Evolutionary conservation across 2,797 vertebrate genomes (phyloP).

Genomic region (Dryobates pubescens): DNA sequence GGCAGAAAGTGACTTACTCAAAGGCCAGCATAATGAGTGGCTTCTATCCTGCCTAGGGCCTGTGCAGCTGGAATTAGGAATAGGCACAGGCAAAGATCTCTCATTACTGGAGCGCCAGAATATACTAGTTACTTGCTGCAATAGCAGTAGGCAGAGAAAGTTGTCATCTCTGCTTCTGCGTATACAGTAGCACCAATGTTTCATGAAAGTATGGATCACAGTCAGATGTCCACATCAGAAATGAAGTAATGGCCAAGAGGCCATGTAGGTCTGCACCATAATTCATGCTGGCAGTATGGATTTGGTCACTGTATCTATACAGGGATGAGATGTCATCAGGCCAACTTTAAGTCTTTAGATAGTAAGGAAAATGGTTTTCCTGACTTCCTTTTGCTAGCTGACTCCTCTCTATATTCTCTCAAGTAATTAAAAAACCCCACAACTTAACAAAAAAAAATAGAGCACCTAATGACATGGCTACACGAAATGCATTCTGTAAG

Average conservation of each 20-base stretch:
- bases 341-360: not conserved
- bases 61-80: not conserved
- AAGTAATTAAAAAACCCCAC: not conserved
- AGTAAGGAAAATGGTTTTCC: not conserved
- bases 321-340: not conserved
- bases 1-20: not conserved
- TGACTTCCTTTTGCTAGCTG: not conserved
- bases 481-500: not conserved
- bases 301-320: not conserved
- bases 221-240: not conserved
- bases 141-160: not conserved
- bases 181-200: not conserved
- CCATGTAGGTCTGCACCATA: not conserved
- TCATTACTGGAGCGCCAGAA: not conserved
- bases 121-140: not conserved
- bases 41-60: not conserved
- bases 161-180: not conserved
- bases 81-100: not conserved
- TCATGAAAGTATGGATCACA: not conserved
- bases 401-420: not conserved
- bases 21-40: not conserved
- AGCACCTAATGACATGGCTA: not conserved
- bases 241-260: not conserved
- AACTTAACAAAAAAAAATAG: not conserved
- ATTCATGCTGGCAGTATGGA: not conserved